Percentiles rank a stretch among this genome's conserved stretches.
These are phyloP conservation scores for Larimichthys polyactis DNA, from an alignment of 2,113 vertebrate species.

Conservation along the genomic window DNA sequence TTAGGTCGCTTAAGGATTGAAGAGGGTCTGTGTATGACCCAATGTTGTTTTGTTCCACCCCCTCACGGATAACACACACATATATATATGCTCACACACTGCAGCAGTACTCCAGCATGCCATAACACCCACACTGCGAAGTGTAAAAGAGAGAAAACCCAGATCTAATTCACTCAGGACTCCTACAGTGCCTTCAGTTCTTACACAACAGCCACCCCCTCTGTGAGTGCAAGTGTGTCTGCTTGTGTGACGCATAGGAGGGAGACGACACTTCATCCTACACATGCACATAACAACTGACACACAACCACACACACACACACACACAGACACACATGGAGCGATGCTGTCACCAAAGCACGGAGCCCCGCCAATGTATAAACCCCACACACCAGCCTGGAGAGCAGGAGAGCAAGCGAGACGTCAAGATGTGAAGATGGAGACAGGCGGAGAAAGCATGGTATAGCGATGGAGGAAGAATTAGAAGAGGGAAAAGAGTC, in stretches of 20 bases:
- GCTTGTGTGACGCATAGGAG: constrained; percentile 77
- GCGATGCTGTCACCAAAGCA: constrained; percentile 76
- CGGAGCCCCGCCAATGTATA: constrained; percentile 71
- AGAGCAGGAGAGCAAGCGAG: constrained; percentile 75
- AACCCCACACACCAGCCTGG: constrained; percentile 69
- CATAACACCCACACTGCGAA: constrained; percentile 65
- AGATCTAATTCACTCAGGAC: constrained; percentile 75
- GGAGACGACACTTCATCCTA: constrained; percentile 80
- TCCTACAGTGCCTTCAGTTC: constrained; percentile 73
- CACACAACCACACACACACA: constrained; percentile 56
- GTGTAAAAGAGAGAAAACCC: constrained; percentile 69
- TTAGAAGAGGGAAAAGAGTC: constrained; percentile 43
- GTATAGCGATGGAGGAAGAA: constrained; percentile 51
- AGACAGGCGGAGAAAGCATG: constrained; percentile 58
- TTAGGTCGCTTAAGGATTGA: constrained; percentile 44
- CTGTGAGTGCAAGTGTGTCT: constrained; percentile 68
- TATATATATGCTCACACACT: constrained; percentile 43
- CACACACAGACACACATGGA: constrained; percentile 44
- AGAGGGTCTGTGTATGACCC: constrained; percentile 56
- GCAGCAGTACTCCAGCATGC: constrained; percentile 62
- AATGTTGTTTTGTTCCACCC: constrained; percentile 53
- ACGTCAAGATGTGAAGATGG: constrained; percentile 74
- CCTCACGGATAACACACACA: constrained; percentile 41
- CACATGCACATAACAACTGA: constrained; percentile 73
- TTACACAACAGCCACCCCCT: constrained; percentile 82